A percentile compares a stretch with the other conserved stretches of the same genome.
These are phyloP conservation scores for Mellivora capensis DNA, from an alignment of 2,113 vertebrate genomes.

Conservation along the genomic window DNA sequence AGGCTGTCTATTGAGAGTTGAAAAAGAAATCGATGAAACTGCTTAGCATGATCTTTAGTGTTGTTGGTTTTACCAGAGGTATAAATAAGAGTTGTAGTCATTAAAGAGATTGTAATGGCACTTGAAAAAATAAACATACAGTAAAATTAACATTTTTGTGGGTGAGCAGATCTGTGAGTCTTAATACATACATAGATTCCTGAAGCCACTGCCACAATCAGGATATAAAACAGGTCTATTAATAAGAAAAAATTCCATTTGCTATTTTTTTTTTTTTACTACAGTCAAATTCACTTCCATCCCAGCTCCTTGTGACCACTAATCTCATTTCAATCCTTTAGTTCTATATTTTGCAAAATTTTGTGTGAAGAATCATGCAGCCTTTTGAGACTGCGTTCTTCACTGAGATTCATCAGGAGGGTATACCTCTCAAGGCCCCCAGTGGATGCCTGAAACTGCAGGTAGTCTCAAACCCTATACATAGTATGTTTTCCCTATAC, in stretches of 20 bases:
- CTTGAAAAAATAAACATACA: background rate
- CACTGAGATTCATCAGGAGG: background rate
- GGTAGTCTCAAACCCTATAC: background rate
- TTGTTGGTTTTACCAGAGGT: background rate
- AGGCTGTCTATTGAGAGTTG: slow-evolving; percentile 43
- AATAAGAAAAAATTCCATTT: background rate
- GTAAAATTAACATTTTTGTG: background rate
- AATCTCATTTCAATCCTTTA: background rate
- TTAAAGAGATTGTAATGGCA: background rate
- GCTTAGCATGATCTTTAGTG: background rate
- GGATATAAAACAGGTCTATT: background rate
- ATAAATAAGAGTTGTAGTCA: background rate
- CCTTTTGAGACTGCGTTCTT: background rate
- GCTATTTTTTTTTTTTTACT: background rate
- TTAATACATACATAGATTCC: background rate
- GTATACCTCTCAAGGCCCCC: background rate
- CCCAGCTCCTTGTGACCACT: background rate
- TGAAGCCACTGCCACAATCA: background rate
- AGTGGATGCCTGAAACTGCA: background rate
- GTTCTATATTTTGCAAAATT: background rate
- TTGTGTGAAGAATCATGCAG: background rate
- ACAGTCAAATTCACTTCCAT: background rate
- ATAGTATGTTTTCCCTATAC: background rate
- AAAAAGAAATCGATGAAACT: slow-evolving; percentile 36
- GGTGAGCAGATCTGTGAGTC: background rate